Evolutionary conservation across 2,888 invertebrate genomes (phyloP), one percentile per base, ranked within the genome.

Genomic region (Plebejus argus): DNA sequence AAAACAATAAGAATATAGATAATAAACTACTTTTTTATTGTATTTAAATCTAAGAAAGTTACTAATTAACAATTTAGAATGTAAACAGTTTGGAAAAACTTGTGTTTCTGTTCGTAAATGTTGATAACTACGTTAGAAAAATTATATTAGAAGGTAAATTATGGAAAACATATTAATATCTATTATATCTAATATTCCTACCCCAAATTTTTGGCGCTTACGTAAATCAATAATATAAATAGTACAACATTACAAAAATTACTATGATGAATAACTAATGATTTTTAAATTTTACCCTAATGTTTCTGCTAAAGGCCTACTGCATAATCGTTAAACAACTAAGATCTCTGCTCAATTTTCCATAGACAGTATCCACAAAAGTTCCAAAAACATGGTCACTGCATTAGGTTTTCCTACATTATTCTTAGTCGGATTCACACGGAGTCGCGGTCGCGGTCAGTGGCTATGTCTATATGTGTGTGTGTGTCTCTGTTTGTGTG

Each of bases 391-490:
- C 81, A 85, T 90, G 88, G 89, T 81, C 87, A 89, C 88, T 83
- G 76, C 80, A 85, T 87, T 86, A 86, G 90, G 89, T 87, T 87
- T 90, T 89, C 90, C 88, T 85, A 83, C 85, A 86, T 85, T 91
- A 91, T 91, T 91, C 91, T 89, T 86, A 84, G 85, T 83, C 85
- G 86, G 87, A 89, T 92, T 93, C 93, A 92, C 93, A 92, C 92
- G 92, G 86, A 86, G 84, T 82, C 88, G 87, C 85, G 88, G 92
- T 91, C 90, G 92, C 92, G 92, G 92, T 92, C 88, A 87, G 86
- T 91, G 92, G 86, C 89, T 92, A 93, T 92, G 92, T 91, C 91
- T 91, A 91, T 92, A 88, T 84, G 85, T 84, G 86, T 89, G 87
- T 87, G 86, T 87, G 89, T 88, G 85, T 85, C 84, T 86, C 82